Conservation (phyloP, 1,140 invertebrate genomes). For the Papilio helenus region DNA sequence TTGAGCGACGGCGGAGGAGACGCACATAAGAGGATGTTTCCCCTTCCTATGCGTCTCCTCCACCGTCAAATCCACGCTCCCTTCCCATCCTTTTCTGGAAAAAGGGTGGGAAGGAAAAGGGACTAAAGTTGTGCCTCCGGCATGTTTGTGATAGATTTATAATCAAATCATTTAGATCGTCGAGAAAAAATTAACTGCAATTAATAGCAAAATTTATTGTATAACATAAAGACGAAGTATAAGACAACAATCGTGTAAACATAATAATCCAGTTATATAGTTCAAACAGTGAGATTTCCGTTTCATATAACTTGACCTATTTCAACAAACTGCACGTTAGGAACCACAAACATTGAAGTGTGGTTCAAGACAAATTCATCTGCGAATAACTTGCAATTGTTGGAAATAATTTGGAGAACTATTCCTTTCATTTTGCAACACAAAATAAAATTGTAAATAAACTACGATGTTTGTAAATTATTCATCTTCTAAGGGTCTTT, state of each 20-base stretch:
- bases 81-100: too few relatives aligned
- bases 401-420: background rate
- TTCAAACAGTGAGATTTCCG: constrained; percentile 1
- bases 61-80: too few relatives aligned
- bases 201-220: background rate
- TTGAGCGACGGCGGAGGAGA: too few relatives aligned
- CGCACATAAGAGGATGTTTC: too few relatives aligned
- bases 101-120: too few relatives aligned
- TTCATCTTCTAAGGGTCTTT: background rate
- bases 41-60: too few relatives aligned
- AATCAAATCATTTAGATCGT: too few relatives aligned
- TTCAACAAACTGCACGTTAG: constrained; percentile 17
- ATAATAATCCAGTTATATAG: background rate
- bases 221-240: background rate
- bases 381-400: background rate
- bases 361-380: constrained; percentile 12
- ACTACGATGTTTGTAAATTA: background rate
- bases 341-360: background rate
- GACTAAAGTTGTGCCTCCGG: too few relatives aligned
- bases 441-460: background rate
- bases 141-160: too few relatives aligned
- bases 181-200: background rate
- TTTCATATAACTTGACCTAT: constrained; percentile 26
- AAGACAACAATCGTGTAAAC: background rate
- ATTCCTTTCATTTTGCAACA: background rate